Conservation (phyloP, 2,888 invertebrate species). For the Syrista parreyssii region DNA sequence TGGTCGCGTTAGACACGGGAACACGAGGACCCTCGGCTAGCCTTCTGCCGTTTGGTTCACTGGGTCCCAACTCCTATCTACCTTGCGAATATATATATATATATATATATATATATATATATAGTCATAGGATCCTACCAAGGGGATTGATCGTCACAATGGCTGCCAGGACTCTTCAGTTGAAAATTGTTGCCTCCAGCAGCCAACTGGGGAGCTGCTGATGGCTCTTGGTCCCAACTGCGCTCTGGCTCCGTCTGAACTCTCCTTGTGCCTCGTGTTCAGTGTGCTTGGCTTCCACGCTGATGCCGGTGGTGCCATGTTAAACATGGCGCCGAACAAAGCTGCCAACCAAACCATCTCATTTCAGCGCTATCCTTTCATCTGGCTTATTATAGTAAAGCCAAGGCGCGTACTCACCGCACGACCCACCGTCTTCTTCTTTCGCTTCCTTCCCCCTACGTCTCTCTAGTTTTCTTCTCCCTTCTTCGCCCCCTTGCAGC, state of each 20-base stretch:
- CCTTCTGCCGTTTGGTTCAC: neutral
- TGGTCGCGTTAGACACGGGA: neutral
- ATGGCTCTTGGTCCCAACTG: neutral
- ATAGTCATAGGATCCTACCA: neutral
- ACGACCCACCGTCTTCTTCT: conserved; percentile 34
- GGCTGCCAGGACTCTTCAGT: neutral
- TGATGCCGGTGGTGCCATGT: conserved; percentile 60
- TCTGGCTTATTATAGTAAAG: conserved; percentile 49
- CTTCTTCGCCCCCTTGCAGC: conserved; percentile 8
- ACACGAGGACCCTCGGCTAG: neutral
- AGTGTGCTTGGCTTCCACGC: conserved; percentile 23
- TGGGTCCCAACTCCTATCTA: neutral
- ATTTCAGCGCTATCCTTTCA: conserved; percentile 55
- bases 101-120: neutral
- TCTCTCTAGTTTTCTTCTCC: conserved; percentile 12
- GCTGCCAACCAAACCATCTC: conserved; percentile 59
- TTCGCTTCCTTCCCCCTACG: conserved; percentile 23
- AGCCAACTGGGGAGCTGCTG: neutral
- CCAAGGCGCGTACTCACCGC: conserved; percentile 40
- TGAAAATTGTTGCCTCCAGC: neutral
- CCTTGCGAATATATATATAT: neutral
- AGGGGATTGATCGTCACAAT: neutral
- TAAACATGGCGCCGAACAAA: conserved; percentile 62
- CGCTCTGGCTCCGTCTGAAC: neutral
- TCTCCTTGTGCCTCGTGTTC: neutral